A percentile compares a stretch with the other conserved stretches of the same genome.
Conservation (phyloP, 2,888 invertebrate genomes). For the Polymixis flavicincta region DNA sequence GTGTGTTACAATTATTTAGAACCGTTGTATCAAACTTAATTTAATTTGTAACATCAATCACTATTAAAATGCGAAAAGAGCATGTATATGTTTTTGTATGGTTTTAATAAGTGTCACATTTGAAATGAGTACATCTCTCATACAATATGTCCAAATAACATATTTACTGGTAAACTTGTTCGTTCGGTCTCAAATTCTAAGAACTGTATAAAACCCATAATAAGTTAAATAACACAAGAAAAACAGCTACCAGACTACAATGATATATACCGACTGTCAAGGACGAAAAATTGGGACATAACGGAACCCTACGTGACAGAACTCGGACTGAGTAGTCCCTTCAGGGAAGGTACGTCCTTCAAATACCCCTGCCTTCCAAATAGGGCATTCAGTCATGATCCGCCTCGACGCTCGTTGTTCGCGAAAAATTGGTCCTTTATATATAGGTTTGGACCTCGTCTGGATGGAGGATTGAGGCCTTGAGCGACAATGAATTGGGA, state of each 20-base stretch:
- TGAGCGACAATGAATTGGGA: slow-evolving; percentile 10
- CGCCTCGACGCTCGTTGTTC: slow-evolving; percentile 66
- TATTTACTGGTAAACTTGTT: not conserved
- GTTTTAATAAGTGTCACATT: not conserved
- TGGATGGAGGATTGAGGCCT: slow-evolving; percentile 18
- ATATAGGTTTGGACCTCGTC: slow-evolving; percentile 51
- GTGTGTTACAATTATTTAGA: slow-evolving; percentile 36
- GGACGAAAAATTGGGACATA: slow-evolving; percentile 84
- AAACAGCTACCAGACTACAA: slow-evolving; percentile 47
- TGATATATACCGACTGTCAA: slow-evolving; percentile 73
- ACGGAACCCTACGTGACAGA: slow-evolving; percentile 80
- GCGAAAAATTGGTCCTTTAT: slow-evolving; percentile 57
- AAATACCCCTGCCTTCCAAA: slow-evolving; percentile 62
- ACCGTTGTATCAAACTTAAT: slow-evolving; percentile 17
- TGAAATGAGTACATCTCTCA: not conserved
- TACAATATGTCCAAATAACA: not conserved
- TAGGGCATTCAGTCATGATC: slow-evolving; percentile 80
- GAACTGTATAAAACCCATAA: slow-evolving; percentile 6
- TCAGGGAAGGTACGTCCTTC: slow-evolving; percentile 69
- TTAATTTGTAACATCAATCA: slow-evolving; percentile 16
- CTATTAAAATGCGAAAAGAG: not conserved
- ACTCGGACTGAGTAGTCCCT: slow-evolving; percentile 68
- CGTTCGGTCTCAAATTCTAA: not conserved
- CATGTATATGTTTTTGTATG: not conserved
- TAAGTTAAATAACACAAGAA: slow-evolving; percentile 37